Evolutionary conservation across 2,797 vertebrate species (phyloP).

Genomic region (Rhinoraja longicauda): DNA sequence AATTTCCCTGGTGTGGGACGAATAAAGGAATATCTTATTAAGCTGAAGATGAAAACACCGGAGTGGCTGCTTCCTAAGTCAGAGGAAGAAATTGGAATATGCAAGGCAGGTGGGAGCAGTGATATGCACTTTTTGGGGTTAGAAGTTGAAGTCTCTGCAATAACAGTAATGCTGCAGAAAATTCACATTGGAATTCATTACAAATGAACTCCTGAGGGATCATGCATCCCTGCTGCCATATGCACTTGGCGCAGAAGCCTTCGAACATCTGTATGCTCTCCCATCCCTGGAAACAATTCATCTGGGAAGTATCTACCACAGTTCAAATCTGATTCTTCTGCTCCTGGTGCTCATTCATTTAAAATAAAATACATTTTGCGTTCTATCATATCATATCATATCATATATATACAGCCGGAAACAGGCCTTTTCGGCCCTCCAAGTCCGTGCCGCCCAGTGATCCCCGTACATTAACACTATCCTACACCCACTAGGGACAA

Average conservation of each 20-base stretch:
- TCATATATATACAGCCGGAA: no score
- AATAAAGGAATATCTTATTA: no score
- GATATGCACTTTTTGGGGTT: no score
- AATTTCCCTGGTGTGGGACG: no score
- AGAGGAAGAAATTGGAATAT: not conserved
- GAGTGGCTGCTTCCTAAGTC: not conserved
- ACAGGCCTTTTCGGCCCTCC: no score
- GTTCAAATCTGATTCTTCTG: not conserved
- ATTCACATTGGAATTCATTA: not conserved
- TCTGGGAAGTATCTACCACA: not conserved
- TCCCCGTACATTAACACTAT: no score
- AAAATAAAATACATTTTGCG: no score
- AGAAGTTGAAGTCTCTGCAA: no score
- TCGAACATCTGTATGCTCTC: not conserved
- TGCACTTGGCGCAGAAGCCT: not conserved
- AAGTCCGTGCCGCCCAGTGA: no score
- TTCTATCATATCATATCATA: no score
- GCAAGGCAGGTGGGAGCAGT: not conserved
- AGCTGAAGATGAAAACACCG: not conserved
- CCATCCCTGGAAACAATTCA: not conserved
- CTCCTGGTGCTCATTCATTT: not conserved
- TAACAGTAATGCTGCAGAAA: no score
- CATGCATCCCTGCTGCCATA: not conserved
- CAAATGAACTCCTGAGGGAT: not conserved
- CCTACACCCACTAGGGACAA: no score